Conservation (phyloP, 92 coral and sea anemone species). For the Palythoa heliodiscus region DNA sequence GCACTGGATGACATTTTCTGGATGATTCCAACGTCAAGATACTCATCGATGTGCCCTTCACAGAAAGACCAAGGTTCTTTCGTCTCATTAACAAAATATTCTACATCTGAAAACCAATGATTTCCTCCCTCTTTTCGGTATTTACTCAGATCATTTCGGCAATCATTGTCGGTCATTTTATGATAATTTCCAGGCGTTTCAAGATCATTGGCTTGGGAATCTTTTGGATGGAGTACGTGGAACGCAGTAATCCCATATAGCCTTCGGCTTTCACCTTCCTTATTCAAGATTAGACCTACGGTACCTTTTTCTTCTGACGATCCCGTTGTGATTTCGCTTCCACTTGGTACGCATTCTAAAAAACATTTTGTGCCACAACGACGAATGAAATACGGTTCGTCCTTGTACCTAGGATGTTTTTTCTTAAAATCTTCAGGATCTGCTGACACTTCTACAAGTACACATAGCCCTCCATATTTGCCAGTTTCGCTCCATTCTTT, state of each 20-base stretch:
- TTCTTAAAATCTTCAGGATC: constrained; percentile 18
- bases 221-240: neutral
- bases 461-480: constrained; percentile 16
- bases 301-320: neutral
- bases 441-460: constrained; percentile 7
- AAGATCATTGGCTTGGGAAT: neutral
- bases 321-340: neutral
- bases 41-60: neutral
- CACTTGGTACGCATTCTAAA: neutral
- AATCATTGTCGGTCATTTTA: neutral
- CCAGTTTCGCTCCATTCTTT: constrained; percentile 22
- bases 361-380: neutral
- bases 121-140: neutral
- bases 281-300: neutral
- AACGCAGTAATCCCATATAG: neutral
- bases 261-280: neutral
- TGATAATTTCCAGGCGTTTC: neutral
- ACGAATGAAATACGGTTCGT: constrained; percentile 17
- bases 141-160: neutral
- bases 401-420: neutral
- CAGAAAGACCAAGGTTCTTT: neutral
- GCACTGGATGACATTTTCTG: neutral
- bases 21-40: neutral
- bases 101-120: neutral
- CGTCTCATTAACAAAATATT: neutral